Base-by-base conservation (phyloP, 1,140 invertebrate genomes). In the Nasonia vitripennis region DNA sequence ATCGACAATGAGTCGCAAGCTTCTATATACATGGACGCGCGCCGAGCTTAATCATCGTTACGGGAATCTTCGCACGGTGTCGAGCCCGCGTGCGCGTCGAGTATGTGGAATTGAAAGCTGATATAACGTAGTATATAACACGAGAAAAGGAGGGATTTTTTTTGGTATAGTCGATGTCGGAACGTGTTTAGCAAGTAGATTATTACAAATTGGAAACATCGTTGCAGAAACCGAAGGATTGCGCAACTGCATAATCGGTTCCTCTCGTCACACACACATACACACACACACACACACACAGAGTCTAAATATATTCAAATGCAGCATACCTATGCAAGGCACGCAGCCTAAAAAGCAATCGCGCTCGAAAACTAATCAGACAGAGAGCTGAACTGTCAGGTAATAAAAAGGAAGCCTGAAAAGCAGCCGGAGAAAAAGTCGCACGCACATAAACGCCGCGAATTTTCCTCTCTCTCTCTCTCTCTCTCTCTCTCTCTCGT, bases 1-100 rank as follows among this genome's bases (percentile, higher is more conserved):
- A 80, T 74, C 51, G 51, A 68, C 31, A 67, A 75, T 71, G 37
- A 71, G 23, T 5, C 12, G 20, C 17, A n/a, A 20, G 45, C 37
- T 4, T 27, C 70, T 73, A 20, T 45, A 23, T 74, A n/a, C 17
- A 34, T 12, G 31, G 37, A 45, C 17, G 23, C 48, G 62, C 41
- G 23, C 55, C 41, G 48, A 68, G 68, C 78, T 85, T 81, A 85
- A 85, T 81, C 84, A 68, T 80, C 78, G 62, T 51, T 84, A 71
- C 41, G 37, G n/a, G 75, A 84, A 70, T 78, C 82, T 45, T 41
- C 62, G 45, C 70, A 62, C 68, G 75, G 45, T 74, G 37, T 74
- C 68, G 34, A 34, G 73, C 73, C 5, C 34, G 27, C 48, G 73
- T 37, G 2, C 34, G 27, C 48, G 4, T 62, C 55, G 75, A 23